These are phyloP conservation scores for Hirtodrosophila histrioides DNA, from an alignment of 2,888 invertebrate species.

Conservation along the genomic window DNA sequence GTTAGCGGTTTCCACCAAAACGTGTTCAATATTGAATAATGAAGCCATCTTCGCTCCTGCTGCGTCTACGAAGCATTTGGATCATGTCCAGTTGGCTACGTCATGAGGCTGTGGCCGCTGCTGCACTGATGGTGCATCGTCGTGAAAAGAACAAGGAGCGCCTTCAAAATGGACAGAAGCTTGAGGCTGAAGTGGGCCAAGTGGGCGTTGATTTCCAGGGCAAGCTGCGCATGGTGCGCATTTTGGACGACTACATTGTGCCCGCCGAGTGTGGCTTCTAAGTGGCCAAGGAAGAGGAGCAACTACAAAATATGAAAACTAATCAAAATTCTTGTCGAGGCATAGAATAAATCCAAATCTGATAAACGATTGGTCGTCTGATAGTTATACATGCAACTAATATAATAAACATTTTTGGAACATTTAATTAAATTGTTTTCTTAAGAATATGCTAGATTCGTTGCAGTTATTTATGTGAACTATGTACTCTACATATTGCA, in stretches of 20 bases:
- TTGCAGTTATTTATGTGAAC: not conserved
- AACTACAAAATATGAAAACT: not conserved
- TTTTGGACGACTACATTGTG: slow-evolving; percentile 66
- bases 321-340: slow-evolving; percentile 21
- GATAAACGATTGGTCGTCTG: too few relatives aligned
- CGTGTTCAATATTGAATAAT: slow-evolving; percentile 19
- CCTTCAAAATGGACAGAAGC: slow-evolving; percentile 18
- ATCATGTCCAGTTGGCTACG: slow-evolving; percentile 60
- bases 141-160: slow-evolving; percentile 35
- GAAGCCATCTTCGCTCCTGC: slow-evolving; percentile 53
- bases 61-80: slow-evolving; percentile 67
- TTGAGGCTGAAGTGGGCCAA: slow-evolving; percentile 25
- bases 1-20: too few relatives aligned
- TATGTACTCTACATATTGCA: slow-evolving; percentile 29
- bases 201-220: slow-evolving; percentile 45
- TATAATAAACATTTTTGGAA: not conserved
- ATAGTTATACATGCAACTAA: not conserved
- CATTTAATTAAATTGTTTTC: too few relatives aligned
- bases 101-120: slow-evolving; percentile 62
- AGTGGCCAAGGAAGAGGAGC: not conserved
- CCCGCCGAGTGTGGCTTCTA: slow-evolving; percentile 58
- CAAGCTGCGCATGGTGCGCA: slow-evolving; percentile 49
- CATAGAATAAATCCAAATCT: too few relatives aligned
- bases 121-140: slow-evolving; percentile 55
- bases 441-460: too few relatives aligned